Evolutionary conservation across 2,113 vertebrate genomes (phyloP).

Genomic region (Ciconia maguari): DNA sequence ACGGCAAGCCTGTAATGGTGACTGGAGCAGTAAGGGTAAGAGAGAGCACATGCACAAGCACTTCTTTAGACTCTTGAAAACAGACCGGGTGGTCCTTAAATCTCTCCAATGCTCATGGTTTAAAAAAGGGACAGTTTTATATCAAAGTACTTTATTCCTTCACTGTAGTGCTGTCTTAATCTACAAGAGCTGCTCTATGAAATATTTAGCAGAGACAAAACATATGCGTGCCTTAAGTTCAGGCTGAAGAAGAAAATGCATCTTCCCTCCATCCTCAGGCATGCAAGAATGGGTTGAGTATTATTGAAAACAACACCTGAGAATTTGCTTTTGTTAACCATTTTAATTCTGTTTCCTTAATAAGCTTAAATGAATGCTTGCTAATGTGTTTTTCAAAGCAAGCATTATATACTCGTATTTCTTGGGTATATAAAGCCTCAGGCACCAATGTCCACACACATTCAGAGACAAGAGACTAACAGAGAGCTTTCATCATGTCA

Average conservation of each 20-base stretch:
- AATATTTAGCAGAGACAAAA: constrained; percentile 2
- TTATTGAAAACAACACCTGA: neutral
- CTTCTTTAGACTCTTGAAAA: neutral
- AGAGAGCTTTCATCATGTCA: neutral
- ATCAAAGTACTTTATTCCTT: constrained; percentile 12
- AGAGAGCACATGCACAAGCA: neutral
- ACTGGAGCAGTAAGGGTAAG: neutral
- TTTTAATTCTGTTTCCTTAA: neutral
- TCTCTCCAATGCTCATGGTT: neutral
- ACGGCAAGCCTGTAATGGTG: neutral
- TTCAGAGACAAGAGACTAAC: neutral
- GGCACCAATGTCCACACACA: neutral
- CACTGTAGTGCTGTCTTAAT: neutral
- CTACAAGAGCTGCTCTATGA: neutral
- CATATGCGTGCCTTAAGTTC: neutral
- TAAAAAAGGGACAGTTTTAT: constrained; percentile 5
- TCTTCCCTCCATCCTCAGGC: neutral
- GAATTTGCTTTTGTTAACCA: neutral
- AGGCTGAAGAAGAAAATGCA: neutral
- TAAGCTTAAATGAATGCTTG: neutral
- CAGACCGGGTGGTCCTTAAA: neutral
- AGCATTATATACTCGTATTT: neutral
- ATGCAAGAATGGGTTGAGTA: neutral
- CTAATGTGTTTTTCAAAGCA: neutral
- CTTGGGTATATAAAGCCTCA: neutral